These are phyloP conservation scores for Gavialis gangeticus DNA, from an alignment of 2,113 vertebrate species.

Conservation along the genomic window DNA sequence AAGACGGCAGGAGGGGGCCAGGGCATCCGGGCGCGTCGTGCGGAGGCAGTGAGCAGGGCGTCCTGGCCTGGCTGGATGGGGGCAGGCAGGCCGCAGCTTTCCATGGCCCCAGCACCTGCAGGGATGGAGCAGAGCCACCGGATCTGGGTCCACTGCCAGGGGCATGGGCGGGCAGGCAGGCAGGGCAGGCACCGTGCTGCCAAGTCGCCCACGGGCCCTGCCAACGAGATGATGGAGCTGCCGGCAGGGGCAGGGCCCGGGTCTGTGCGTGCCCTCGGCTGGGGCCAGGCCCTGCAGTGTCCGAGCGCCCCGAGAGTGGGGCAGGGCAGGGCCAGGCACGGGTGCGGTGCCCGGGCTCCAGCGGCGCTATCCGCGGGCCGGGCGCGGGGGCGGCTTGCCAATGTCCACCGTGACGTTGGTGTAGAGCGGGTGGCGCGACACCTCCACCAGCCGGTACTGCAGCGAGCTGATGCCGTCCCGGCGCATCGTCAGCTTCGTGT, in stretches of 20 bases:
- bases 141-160: too few species aligned
- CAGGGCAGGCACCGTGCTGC: background rate
- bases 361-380: constrained; percentile 84
- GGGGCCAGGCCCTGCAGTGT: constrained; percentile 1
- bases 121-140: background rate
- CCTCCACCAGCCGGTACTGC: constrained; percentile 90
- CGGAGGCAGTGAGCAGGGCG: too few species aligned
- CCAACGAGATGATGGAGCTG: too few species aligned
- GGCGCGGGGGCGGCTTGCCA: constrained; percentile 90
- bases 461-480: constrained; percentile 95
- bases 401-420: constrained; percentile 98
- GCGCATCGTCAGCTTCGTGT: constrained; percentile 98
- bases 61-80: too few species aligned
- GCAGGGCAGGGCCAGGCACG: background rate
- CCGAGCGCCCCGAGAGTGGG: too few species aligned
- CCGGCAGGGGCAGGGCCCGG: background rate
- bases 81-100: too few species aligned
- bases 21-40: too few species aligned
- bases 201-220: too few species aligned
- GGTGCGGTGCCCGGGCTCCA: background rate
- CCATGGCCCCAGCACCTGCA: too few species aligned
- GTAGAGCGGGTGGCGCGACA: constrained; percentile 91
- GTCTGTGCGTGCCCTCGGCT: background rate
- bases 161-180: background rate
- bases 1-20: background rate